These are phyloP conservation scores for Drosophila suzukii DNA, from an alignment of 1,140 invertebrate species.

Conservation along the genomic window DNA sequence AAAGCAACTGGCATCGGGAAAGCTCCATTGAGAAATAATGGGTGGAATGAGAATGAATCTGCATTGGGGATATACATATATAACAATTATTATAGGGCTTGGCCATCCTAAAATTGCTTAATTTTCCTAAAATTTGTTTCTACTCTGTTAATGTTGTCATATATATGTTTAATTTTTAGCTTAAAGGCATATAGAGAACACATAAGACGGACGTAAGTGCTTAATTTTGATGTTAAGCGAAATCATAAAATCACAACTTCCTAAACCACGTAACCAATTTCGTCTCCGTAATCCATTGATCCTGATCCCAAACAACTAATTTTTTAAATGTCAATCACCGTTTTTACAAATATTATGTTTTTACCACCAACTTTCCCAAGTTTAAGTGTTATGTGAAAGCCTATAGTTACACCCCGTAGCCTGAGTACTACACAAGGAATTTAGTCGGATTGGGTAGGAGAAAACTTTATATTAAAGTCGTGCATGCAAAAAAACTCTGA, in stretches of 20 bases:
- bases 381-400: background rate
- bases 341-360: background rate
- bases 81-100: background rate
- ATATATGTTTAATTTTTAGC: too few relatives aligned
- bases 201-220: too few relatives aligned
- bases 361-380: background rate
- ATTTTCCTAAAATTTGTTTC: background rate
- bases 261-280: too few relatives aligned
- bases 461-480: background rate
- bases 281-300: too few relatives aligned
- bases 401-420: background rate
- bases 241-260: too few relatives aligned
- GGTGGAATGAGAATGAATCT: background rate
- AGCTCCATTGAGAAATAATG: background rate
- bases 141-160: too few relatives aligned
- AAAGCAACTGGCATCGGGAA: constrained; percentile 18
- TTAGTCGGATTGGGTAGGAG: background rate
- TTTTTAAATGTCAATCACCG: too few relatives aligned
- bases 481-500: constrained; percentile 1
- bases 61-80: constrained; percentile 6
- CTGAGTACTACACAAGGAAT: background rate
- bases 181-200: too few relatives aligned
- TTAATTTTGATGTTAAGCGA: too few relatives aligned
- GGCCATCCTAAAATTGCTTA: too few relatives aligned
- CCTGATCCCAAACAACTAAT: too few relatives aligned